Base-by-base conservation (phyloP, 2,797 vertebrate genomes). In the Pseudomugil gertrudae region DNA sequence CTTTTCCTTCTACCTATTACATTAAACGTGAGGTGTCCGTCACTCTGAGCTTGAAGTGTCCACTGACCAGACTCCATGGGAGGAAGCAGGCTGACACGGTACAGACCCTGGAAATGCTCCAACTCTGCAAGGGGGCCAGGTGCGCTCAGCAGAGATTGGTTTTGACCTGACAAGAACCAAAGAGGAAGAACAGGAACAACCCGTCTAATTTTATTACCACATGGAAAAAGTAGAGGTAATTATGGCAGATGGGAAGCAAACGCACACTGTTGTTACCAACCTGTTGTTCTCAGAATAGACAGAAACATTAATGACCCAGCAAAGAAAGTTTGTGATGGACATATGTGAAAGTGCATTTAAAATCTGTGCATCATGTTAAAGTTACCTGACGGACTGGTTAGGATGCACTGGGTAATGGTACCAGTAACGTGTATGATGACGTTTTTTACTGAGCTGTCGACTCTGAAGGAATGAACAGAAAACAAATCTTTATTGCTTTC, bases 391-490 rank as follows among this genome's bases (percentile, higher is more conserved):
- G 95, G 95, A 63, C 83, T 93, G 35, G 63, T 84, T 24, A 97
- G 90, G 38, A 90, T 48, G 72, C 94, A 94, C 48, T 85, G 70
- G 1, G 13, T 79, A 54, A 96, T 66, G 4, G 69, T 67, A 19
- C 95, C 95, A 0, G 92, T 92, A 72, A 96, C 51, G 24, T 94
- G 93, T 0, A 96, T 54, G 1, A 88, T 93, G 61, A 96, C 84
- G 2, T 79, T 88, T 67, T 65, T 89, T 33, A 96, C 85, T 48
- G 93, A 87, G 29, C 74, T 75, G 76, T 96, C 96, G 47, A 96
- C 92, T n/a, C 66, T 84, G 87, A 97, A 96, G 19, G 71, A 80
- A 74, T 92, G 85, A 2, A 52, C 62, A 10, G 84, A 84, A 45
- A 58, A 50, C 21, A 50, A 2, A 32, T 80, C 71, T 27, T 61